A percentile compares a stretch with the other conserved stretches of the same genome.
These are phyloP conservation scores for Fragum sueziense DNA, from an alignment of 2,888 invertebrate species.

Conservation along the genomic window DNA sequence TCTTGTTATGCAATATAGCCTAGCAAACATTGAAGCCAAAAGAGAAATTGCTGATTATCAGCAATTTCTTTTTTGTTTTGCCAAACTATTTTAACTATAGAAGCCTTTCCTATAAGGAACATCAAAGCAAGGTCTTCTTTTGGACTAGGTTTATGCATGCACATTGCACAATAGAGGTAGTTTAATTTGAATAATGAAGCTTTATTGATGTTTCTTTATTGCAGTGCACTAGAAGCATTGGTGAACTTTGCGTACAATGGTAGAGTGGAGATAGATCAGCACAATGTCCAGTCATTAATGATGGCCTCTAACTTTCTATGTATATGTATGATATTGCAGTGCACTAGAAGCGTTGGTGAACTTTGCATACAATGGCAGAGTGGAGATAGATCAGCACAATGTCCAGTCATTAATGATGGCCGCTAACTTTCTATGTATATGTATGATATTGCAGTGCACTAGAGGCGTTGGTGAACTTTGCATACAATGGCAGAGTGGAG, in stretches of 20 bases:
- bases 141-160: no score
- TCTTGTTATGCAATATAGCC: no score
- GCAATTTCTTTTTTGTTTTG: neutral
- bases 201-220: no score
- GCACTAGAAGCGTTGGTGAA: conserved; percentile 92
- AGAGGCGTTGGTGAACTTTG: conserved; percentile 92
- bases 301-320: conserved; percentile 92
- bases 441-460: no score
- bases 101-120: no score
- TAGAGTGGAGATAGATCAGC: conserved; percentile 88
- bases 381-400: conserved; percentile 90
- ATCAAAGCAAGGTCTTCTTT: no score
- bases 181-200: no score
- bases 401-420: conserved; percentile 93
- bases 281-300: conserved; percentile 92
- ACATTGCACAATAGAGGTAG: no score
- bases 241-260: conserved; percentile 94
- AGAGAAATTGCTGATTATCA: neutral
- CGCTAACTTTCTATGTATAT: conserved; percentile 91
- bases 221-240: conserved; percentile 90
- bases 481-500: conserved; percentile 90
- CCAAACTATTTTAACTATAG: no score
- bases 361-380: conserved; percentile 91
- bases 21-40: no score
- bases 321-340: no score